phyloP scores from a whole-genome alignment of 2,888 invertebrate species.

The Odontocolon sp. region DNA sequence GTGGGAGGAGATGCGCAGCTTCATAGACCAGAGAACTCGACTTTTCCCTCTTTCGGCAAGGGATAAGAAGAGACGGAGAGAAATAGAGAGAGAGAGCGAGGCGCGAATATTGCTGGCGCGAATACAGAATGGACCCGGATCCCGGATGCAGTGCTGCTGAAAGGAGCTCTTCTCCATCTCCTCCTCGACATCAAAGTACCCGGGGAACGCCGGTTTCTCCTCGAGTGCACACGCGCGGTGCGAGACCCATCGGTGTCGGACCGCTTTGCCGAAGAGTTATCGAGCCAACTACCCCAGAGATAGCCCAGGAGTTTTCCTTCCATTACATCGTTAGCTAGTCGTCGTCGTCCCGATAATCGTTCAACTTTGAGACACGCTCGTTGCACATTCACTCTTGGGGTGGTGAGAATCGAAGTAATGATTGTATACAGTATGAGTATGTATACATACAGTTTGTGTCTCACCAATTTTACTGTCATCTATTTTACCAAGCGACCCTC shows the following conservation, averaged over 20 bases:
- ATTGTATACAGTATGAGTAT: too few relatives aligned
- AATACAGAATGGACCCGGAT: slow-evolving; percentile 4
- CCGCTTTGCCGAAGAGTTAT: slow-evolving; percentile 6
- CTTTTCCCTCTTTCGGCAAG: slow-evolving; percentile 5
- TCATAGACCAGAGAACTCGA: slow-evolving; percentile 25
- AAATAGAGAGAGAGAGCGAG: not conserved
- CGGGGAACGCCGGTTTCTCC: slow-evolving; percentile 7
- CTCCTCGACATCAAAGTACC: slow-evolving; percentile 48
- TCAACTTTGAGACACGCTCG: not conserved
- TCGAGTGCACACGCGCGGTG: slow-evolving; percentile 9
- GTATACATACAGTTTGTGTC: too few relatives aligned
- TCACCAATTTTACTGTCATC: too few relatives aligned
- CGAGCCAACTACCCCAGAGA: slow-evolving; percentile 19
- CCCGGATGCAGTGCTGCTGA: slow-evolving; percentile 9
- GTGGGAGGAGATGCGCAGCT: slow-evolving; percentile 18
- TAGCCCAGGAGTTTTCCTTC: not conserved
- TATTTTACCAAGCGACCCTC: too few relatives aligned
- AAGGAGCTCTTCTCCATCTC: slow-evolving; percentile 11
- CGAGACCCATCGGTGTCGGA: slow-evolving; percentile 2
- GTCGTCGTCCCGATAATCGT: not conserved
- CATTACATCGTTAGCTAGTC: slow-evolving; percentile 12
- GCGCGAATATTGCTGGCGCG: not conserved
- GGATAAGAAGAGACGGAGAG: slow-evolving; percentile 11
- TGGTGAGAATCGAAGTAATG: too few relatives aligned
- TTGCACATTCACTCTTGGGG: too few relatives aligned